phyloP scores from a whole-genome alignment of 2,797 vertebrate genomes.

The Caiman crocodilus region DNA sequence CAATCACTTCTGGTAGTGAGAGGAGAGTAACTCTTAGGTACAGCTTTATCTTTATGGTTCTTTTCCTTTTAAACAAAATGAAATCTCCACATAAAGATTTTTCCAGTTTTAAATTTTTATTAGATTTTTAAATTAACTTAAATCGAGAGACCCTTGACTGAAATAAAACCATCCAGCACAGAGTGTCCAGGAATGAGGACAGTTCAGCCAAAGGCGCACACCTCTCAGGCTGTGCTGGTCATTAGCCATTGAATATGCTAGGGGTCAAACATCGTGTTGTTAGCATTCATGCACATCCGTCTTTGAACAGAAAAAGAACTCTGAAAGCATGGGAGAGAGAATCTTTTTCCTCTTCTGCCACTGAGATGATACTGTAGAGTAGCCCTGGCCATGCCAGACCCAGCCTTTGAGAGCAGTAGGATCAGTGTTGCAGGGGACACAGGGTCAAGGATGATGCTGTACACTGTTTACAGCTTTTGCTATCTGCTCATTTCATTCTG shows the following conservation, averaged over 20 bases:
- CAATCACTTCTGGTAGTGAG: slow-evolving; percentile 30
- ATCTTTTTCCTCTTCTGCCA: too few relatives aligned
- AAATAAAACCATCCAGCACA: neutral
- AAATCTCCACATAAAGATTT: slow-evolving; percentile 48
- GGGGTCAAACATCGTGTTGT: neutral
- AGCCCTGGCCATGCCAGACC: too few relatives aligned
- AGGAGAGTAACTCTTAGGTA: slow-evolving; percentile 22
- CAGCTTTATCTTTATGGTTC: slow-evolving; percentile 70
- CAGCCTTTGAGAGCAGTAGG: too few relatives aligned
- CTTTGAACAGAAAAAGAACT: neutral
- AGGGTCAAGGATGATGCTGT: neutral
- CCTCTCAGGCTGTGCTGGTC: neutral
- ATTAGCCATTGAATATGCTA: neutral
- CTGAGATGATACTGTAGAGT: too few relatives aligned
- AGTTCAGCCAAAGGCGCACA: neutral
- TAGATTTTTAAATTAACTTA: slow-evolving; percentile 50
- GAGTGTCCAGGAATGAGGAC: neutral
- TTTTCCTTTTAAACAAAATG: slow-evolving; percentile 69
- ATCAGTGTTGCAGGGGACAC: too few relatives aligned
- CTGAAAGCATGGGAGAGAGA: too few relatives aligned
- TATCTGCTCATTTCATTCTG: accelerated
- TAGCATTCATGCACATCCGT: neutral
- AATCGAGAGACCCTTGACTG: slow-evolving; percentile 57
- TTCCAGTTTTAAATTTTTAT: slow-evolving; percentile 70
- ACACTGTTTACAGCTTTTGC: accelerated